Evolutionary conservation across 2,797 vertebrate species (phyloP).

Genomic region (Acanthopagrus latus): DNA sequence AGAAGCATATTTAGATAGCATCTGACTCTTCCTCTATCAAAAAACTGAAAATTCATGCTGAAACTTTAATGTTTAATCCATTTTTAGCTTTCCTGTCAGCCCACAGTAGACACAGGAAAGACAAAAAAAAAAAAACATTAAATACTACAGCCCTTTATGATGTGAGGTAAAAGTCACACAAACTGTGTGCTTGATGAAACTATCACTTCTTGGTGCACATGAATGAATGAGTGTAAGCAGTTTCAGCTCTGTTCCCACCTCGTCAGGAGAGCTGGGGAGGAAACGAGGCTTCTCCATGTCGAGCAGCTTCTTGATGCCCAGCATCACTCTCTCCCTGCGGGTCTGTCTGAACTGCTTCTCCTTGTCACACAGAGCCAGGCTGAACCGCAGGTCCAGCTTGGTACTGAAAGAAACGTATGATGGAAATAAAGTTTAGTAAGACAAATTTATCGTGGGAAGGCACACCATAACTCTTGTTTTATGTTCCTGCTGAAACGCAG

Average conservation of each 20-base stretch:
- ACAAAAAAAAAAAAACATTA: too few species aligned
- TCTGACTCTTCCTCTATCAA: too few species aligned
- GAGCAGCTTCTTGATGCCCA: slow-evolving; percentile 92
- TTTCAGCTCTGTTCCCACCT: slow-evolving; percentile 76
- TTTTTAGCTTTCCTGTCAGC: too few species aligned
- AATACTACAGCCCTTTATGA: too few species aligned
- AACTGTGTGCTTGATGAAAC: background rate
- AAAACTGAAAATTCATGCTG: too few species aligned
- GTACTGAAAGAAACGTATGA: slow-evolving; percentile 81
- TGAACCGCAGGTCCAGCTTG: slow-evolving; percentile 93
- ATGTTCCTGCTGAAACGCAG: background rate
- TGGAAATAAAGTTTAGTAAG: background rate
- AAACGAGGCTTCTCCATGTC: slow-evolving; percentile 88
- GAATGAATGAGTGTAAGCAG: background rate
- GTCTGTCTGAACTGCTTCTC: slow-evolving; percentile 92
- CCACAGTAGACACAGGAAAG: too few species aligned
- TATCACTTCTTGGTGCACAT: background rate
- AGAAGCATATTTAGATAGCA: background rate
- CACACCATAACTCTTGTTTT: background rate
- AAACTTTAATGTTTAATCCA: too few species aligned
- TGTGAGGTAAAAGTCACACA: too few species aligned
- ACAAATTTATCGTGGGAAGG: background rate
- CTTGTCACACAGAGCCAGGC: slow-evolving; percentile 93
- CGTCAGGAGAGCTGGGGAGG: slow-evolving; percentile 85
- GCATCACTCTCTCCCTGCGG: slow-evolving; percentile 89